Conservation (phyloP, 2,797 vertebrate genomes). For the Loriculus beryllinus region DNA sequence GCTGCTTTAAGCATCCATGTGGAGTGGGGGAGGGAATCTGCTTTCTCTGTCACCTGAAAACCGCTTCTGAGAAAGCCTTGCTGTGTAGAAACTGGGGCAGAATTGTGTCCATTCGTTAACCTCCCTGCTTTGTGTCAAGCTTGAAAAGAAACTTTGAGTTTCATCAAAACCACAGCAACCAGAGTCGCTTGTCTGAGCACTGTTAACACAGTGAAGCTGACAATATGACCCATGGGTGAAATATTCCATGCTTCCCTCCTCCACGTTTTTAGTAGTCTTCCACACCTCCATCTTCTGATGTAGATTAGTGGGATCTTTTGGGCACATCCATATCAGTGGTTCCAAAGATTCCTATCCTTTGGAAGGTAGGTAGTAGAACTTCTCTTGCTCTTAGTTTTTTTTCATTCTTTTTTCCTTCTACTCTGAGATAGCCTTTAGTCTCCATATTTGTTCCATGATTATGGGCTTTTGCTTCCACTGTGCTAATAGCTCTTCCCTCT, state of each 20-base stretch:
- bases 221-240: background rate
- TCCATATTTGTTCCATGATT: background rate
- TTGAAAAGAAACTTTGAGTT: background rate
- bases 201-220: fast-evolving
- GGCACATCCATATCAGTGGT: background rate
- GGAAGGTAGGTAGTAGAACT: background rate
- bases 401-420: background rate
- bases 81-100: background rate
- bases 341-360: background rate
- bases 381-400: background rate
- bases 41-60: background rate
- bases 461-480: background rate
- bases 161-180: background rate
- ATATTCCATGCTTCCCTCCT: background rate
- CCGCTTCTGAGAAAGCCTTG: background rate
- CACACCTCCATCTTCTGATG: background rate
- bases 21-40: background rate
- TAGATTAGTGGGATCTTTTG: background rate
- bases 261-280: background rate
- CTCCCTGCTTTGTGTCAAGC: background rate
- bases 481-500: background rate
- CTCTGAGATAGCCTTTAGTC: background rate
- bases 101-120: background rate
- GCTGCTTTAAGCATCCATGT: background rate
- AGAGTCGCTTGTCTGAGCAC: background rate